These are phyloP conservation scores for Pterocles gutturalis DNA, from an alignment of 2,113 vertebrate species.

Conservation along the genomic window DNA sequence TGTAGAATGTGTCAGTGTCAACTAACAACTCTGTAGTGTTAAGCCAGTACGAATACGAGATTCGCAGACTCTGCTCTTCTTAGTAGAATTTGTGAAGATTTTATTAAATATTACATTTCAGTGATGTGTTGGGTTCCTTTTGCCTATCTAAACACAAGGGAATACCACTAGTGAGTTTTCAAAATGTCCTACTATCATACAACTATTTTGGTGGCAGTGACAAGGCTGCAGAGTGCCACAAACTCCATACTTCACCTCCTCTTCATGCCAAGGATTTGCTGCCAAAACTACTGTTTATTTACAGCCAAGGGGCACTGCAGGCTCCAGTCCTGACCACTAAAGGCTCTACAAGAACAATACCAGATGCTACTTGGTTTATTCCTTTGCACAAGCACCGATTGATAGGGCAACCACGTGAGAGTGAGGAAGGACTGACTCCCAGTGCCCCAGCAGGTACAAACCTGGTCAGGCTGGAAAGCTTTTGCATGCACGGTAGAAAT, in stretches of 20 bases:
- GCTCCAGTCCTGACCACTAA: not conserved
- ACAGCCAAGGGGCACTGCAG: not conserved
- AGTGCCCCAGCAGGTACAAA: not conserved
- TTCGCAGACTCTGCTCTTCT: not conserved
- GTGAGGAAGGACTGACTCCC: not conserved
- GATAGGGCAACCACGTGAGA: too few species aligned
- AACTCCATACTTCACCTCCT: not conserved
- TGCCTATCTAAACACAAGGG: not conserved
- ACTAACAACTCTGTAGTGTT: not conserved
- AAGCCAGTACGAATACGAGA: not conserved
- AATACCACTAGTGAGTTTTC: not conserved
- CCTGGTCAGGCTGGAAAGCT: not conserved
- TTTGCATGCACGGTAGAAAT: not conserved
- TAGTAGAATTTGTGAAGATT: not conserved
- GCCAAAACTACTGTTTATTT: not conserved
- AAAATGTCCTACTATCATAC: not conserved
- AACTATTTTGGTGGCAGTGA: not conserved
- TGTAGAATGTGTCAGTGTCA: accelerated
- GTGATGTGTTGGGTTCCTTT: not conserved
- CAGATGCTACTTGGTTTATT: not conserved
- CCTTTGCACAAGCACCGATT: not conserved
- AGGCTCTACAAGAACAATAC: not conserved
- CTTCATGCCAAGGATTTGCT: not conserved
- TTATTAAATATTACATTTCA: not conserved
- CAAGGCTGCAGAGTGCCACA: not conserved